Evolutionary conservation across 2,888 invertebrate species (phyloP).

Genomic region (Cheilosia scutellata): DNA sequence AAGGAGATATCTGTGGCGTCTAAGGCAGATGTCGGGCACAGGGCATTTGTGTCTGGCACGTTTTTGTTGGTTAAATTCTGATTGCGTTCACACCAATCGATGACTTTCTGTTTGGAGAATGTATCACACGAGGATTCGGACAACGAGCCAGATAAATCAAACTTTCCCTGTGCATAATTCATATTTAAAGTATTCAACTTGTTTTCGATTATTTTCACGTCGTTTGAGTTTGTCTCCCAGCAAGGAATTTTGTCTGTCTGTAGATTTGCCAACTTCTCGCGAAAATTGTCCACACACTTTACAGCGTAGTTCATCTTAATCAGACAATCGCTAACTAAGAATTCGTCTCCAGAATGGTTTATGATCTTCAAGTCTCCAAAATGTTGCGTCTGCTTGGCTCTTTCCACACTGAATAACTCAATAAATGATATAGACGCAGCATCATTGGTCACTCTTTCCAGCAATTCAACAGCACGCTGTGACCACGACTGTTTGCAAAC

Average conservation of each 20-base stretch:
- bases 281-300: slow-evolving; percentile 34
- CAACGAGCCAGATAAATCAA: slow-evolving; percentile 33
- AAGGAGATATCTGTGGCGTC: slow-evolving; percentile 76
- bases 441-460: slow-evolving; percentile 77
- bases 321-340: slow-evolving; percentile 76
- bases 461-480: slow-evolving; percentile 76
- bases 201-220: slow-evolving; percentile 75
- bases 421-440: slow-evolving; percentile 77
- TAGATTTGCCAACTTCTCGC: slow-evolving; percentile 50
- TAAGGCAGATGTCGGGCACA: background rate
- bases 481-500: slow-evolving; percentile 75
- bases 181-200: slow-evolving; percentile 51
- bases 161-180: slow-evolving; percentile 32
- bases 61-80: slow-evolving; percentile 57
- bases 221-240: slow-evolving; percentile 77
- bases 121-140: slow-evolving; percentile 52
- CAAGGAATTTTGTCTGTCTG: slow-evolving; percentile 70
- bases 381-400: slow-evolving; percentile 45
- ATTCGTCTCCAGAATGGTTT: slow-evolving; percentile 76
- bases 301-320: slow-evolving; percentile 62
- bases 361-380: slow-evolving; percentile 78
- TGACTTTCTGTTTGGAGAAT: slow-evolving; percentile 78
- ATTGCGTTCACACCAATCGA: slow-evolving; percentile 78
- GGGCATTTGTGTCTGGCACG: background rate
- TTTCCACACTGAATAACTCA: slow-evolving; percentile 61